These are phyloP conservation scores for Nematolebias whitei DNA, from an alignment of 2,113 vertebrate species.

Conservation along the genomic window DNA sequence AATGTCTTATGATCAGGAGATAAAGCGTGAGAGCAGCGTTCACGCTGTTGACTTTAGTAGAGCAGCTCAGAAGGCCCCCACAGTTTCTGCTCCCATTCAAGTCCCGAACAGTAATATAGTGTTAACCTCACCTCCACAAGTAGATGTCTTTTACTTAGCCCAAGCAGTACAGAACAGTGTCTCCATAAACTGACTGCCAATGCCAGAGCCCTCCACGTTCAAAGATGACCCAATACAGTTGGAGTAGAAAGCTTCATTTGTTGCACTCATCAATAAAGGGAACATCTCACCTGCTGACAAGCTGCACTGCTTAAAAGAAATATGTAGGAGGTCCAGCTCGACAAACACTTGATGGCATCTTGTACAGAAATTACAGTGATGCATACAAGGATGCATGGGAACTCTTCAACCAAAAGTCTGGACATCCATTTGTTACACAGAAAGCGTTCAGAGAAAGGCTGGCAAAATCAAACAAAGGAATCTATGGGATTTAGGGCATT, in stretches of 20 bases:
- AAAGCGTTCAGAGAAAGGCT: no score
- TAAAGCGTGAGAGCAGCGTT: not conserved
- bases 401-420: slow-evolving; percentile 1
- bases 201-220: not conserved
- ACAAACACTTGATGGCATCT: slow-evolving; percentile 4
- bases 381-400: slow-evolving; percentile 13
- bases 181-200: not conserved
- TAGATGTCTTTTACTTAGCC: not conserved
- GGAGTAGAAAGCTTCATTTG: slow-evolving; percentile 13
- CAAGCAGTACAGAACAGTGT: not conserved
- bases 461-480: slow-evolving; percentile 5
- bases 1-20: not conserved
- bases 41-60: not conserved
- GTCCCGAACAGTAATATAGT: not conserved
- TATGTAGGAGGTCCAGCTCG: slow-evolving; percentile 3
- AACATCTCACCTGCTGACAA: slow-evolving; percentile 18
- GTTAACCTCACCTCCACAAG: not conserved
- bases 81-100: slow-evolving; percentile 1
- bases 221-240: slow-evolving; percentile 8
- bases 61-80: not conserved
- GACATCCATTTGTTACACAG: slow-evolving; percentile 13
- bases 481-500: not conserved
- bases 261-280: slow-evolving; percentile 4
- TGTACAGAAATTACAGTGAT: slow-evolving; percentile 10
- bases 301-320: slow-evolving; percentile 15